Base-by-base conservation (phyloP, 2,113 vertebrate genomes). In the Taurulus bubalis region DNA sequence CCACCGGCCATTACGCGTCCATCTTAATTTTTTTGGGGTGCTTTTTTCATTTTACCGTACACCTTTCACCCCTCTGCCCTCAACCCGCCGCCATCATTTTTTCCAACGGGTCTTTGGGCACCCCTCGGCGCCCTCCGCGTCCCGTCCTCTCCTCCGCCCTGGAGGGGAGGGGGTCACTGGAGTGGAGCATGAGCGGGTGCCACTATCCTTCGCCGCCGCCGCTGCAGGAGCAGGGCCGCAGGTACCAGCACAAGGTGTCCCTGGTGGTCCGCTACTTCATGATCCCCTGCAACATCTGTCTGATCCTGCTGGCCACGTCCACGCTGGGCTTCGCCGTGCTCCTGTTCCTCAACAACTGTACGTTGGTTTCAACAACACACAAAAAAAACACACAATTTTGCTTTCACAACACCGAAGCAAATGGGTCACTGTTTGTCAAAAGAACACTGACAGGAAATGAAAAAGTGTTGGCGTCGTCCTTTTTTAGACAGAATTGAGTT, bases 301-400 rank as follows among this genome's bases (percentile, higher is more conserved):
- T 99, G 86, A 98, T 99, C 92, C 96, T 99, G 82, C 92, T 99
- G 95, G 98, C 98, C 87, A 96, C 95, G 0, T 96, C 97, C 7
- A 98, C 97, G 0, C 95, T 99, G 89, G 97, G 97, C 71, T 97
- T 98, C 30, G 98, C 98, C 0, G 97, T 97, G 66, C 96, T 99
- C 51, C 97, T 99, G 71, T 98, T 98, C 94, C 98, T 99, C 94
- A 98, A 97, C 91, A 98, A 97, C 93, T 99, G 98, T 99, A 98
- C 72, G 98, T 99, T 85, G 49, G 73, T 72, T 45, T 67, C 34
- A 45, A 49, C 38, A 28, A 18, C 53, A 86, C 80, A 77, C 40
- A 47, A 11, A 40, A 14, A 45, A 42, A 2, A 14, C 2, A 12
- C 3, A 62, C 65, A 60, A 47, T 63, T 80, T 59, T 26, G 53